Conservation (phyloP, 1,140 invertebrate species). For the Brachionus calyciflorus region DNA sequence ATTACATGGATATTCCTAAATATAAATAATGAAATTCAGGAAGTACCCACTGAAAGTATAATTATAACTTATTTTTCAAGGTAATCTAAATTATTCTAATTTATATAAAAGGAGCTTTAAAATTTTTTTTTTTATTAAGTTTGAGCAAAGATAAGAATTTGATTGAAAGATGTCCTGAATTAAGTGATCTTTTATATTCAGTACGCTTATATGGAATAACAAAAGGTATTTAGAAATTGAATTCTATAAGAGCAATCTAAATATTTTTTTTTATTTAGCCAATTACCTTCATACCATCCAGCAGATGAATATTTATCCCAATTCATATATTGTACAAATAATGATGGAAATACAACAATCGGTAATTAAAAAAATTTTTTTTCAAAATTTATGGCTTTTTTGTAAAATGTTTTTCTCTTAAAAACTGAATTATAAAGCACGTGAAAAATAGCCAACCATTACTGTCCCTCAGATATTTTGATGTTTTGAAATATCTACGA, state of each 20-base stretch:
- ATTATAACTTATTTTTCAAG: constrained; percentile 43
- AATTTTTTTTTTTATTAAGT: background rate
- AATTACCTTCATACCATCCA: constrained; percentile 36
- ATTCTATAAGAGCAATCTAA: background rate
- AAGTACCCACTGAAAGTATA: constrained; percentile 33
- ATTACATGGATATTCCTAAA: constrained; percentile 38
- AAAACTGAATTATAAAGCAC: no score
- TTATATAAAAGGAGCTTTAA: background rate
- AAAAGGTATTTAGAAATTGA: background rate
- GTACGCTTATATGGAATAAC: constrained; percentile 38
- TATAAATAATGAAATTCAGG: constrained; percentile 2
- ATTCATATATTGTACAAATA: constrained; percentile 25
- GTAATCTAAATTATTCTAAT: constrained; percentile 1
- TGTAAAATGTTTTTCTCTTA: background rate
- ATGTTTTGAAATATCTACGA: no score
- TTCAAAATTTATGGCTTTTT: background rate
- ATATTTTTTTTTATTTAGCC: background rate
- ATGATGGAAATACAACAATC: constrained; percentile 44
- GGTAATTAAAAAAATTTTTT: background rate
- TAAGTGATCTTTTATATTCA: background rate
- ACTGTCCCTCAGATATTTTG: no score
- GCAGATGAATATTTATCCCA: constrained; percentile 46
- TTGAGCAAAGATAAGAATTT: constrained; percentile 26
- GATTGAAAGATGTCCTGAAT: constrained; percentile 26
- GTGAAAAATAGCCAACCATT: no score